phyloP scores from a whole-genome alignment of 37 sponge, comb jelly and placozoan genomes.

The Chondrilla cf. caribensis region DNA sequence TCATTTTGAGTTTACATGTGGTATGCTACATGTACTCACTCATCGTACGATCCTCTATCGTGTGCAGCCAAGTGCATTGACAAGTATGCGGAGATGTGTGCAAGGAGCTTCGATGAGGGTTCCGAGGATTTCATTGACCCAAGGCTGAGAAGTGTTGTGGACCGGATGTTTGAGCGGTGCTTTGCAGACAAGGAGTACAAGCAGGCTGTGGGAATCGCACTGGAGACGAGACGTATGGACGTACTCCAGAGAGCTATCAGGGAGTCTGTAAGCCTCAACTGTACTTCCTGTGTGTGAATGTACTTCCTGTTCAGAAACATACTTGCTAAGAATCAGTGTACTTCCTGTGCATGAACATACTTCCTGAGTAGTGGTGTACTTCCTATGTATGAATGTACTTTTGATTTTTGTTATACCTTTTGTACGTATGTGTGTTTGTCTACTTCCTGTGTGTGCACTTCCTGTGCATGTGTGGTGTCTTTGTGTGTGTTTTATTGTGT shows the following conservation, averaged over 20 bases:
- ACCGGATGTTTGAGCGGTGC: constrained; percentile 91
- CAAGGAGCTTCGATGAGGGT: constrained; percentile 57
- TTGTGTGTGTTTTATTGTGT: neutral
- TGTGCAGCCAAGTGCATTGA: constrained; percentile 89
- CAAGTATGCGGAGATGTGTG: constrained; percentile 68
- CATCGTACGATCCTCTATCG: too few species aligned
- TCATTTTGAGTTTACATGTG: too few species aligned
- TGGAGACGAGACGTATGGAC: constrained; percentile 90
- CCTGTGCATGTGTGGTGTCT: too few species aligned
- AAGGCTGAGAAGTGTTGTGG: constrained; percentile 79
- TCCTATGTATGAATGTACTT: too few species aligned
- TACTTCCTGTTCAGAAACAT: too few species aligned
- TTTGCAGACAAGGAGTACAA: constrained; percentile 83
- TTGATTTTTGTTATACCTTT: too few species aligned
- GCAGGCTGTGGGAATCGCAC: constrained; percentile 92
- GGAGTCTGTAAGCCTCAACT: constrained; percentile 64
- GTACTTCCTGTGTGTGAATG: neutral
- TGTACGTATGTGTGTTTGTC: too few species aligned
- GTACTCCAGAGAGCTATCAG: constrained; percentile 74
- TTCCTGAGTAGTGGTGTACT: too few species aligned
- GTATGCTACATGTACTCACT: too few species aligned
- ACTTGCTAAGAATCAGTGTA: neutral
- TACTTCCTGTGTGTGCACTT: too few species aligned
- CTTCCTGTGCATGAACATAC: too few species aligned
- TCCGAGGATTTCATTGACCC: constrained; percentile 60